Evolutionary conservation across 2,888 invertebrate species (phyloP), one percentile per base, ranked within the genome.

Genomic region (Oxyteleia sp.): DNA sequence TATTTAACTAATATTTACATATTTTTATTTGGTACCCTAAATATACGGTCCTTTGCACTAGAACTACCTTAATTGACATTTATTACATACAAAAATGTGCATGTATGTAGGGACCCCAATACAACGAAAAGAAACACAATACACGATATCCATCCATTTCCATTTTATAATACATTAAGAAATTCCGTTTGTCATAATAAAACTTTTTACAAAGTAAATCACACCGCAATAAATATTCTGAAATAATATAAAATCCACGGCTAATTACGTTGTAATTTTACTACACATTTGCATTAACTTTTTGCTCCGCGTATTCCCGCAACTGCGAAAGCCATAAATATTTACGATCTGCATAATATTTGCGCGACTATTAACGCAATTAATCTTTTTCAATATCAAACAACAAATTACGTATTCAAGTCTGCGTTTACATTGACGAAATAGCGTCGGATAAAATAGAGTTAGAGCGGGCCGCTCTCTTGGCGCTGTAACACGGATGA

Each of bases 371-470:
- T 57, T 38, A 23, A 38, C 53, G 20, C 16, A 49, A 51, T 66
- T 53, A 55, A 45, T 57, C 32, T 47, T 71, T 59, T 26, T 38
- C 29, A 32, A 57, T 59, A 49, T 43, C 47, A 29, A 72, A 43
- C 45, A 15, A 18, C 49, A 20, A 43, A 74, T 35, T 51, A 74
- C 47, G 23, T 72, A 72, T 61, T 61, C 29, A 61, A 32, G 18
- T 51, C 26, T 51, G 53, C 18, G 43, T 35, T 35, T 53, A 7
- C 53, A 5, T 23, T 1, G 45, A 38, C 47, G 71, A 26, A 55
- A 20, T 7, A 11, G 29, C 47, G 55, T 29, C 57, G 38, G 61
- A 41, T 63, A 16, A 68, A 76, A 32, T 20, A 2, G 23, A 49
- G 35, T 18, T 51, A 59, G n/a, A n/a, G 20, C 49, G 45, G 43